Evolutionary conservation across 92 coral and sea anemone species (phyloP), one percentile per base, ranked within the genome.

Genomic region (Pocillopora grandis): DNA sequence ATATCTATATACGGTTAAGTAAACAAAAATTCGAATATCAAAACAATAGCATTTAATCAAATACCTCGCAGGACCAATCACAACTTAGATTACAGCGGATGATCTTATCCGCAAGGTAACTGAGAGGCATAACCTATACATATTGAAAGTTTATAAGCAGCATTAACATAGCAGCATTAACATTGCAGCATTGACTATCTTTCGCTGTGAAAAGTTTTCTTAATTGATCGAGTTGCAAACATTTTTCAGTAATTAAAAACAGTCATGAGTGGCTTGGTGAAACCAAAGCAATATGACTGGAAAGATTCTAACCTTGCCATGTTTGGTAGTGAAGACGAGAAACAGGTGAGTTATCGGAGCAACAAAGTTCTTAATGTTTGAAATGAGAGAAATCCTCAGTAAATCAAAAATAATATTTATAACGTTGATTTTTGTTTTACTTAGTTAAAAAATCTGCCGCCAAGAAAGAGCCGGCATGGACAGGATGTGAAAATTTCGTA

Each of bases 381-480:
- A n/a, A n/a, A n/a, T n/a, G n/a, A n/a, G n/a, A 10, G 42, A 70
- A 37, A n/a, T 15, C 42, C 74, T 15, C 10, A 36, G 74, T 15
- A 6, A 36, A 68, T 70, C 10, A 35, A 42, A 3, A 36, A 58
- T 19, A 1, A 1, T 0, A 16, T 61, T 31, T 18, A 2, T 33
- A 17, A 16, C 48, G 1, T 79, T 66, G 7, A 42, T 12, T n/a
- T n/a, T 13, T 4, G 2, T 71, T 2, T 1, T 48, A n/a, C n/a
- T n/a, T n/a, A n/a, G n/a, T n/a, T n/a, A n/a, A n/a, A n/a, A n/a
- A n/a, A n/a, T n/a, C n/a, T n/a, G n/a, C 14, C 0, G 97, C 98
- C 7, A 77, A 52, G n/a, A 84, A 90, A 71, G 98, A 95, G 59
- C 87, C 85, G 18, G 97, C 95, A 4, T 93, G 97, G 97, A 87